Base-by-base conservation (phyloP, 2,113 vertebrate genomes). In the Rhinoderma darwinii region DNA sequence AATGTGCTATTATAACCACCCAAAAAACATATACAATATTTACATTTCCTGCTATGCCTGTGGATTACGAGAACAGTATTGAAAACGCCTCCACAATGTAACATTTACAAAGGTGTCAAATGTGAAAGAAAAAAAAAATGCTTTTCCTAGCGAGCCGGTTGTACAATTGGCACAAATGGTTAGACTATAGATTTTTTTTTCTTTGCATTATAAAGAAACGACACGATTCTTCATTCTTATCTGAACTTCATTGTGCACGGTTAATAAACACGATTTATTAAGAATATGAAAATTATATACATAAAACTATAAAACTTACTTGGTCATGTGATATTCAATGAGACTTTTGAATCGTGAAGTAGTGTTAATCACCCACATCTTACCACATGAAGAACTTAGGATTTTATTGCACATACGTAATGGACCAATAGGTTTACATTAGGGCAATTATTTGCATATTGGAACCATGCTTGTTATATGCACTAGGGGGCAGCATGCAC, bases 401-500 rank as follows among this genome's bases (percentile, higher is more conserved):
- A 4, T 61, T 61, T 68, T 35, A 27, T 68, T 75, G 70, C 30
- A 25, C 63, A 72, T 72, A 20, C 30, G 30, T 9, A 37, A 70
- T 11, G 15, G 66, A 20, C 7, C 17, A 9, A 20, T 9, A 70
- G 32, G 66, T 37, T 20, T 37, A 70, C 17, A 37, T 37, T 35
- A 27, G n/a, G n/a, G 59, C 59, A 30, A 63, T 14, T 4, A 20
- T 2, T 61, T 39, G 37, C 20, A 41, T 43, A 41, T 37, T 25
- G 20, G 15, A 75, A 39, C 3, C 56, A 63, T 81, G 39, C 37
- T 63, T 7, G 79, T 44, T 43, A 41, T 8, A 61, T 22, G 54
- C 22, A 37, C 15, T 74, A 47, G 47, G 25, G 5, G 37, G 41
- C 39, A 61, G 77, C 78, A 82, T 81, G 79, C 79, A 87, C 90